Evolutionary conservation across 1,140 invertebrate species (phyloP).

Genomic region (Branchinecta lynchi): DNA sequence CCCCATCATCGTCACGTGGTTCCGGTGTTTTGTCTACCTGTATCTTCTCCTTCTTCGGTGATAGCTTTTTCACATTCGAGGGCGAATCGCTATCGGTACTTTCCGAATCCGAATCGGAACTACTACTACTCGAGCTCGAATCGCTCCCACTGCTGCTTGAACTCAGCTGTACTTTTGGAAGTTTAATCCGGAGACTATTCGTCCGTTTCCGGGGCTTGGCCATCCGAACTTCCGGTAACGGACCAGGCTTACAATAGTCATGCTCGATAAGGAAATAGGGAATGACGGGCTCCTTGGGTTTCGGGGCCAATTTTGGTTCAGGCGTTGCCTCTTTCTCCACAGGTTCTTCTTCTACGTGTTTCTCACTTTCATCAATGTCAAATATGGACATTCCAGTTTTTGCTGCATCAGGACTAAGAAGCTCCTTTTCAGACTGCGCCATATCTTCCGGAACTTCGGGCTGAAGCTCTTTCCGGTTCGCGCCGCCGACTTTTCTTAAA

Average conservation of each 20-base stretch:
- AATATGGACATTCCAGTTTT: slow-evolving; percentile 18
- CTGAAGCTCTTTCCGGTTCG: not conserved
- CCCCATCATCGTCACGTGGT: slow-evolving; percentile 14
- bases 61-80: slow-evolving; percentile 23
- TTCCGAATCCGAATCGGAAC: slow-evolving; percentile 10
- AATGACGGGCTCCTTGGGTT: not conserved
- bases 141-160: slow-evolving; percentile 42
- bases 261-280: not conserved
- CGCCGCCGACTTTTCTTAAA: not conserved
- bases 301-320: not conserved
- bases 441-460: not conserved
- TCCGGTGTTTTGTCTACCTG: slow-evolving; percentile 32
- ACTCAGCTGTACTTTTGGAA: slow-evolving; percentile 29
- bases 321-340: not conserved
- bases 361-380: slow-evolving; percentile 21
- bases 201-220: not conserved
- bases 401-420: slow-evolving; percentile 3
- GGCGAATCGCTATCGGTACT: slow-evolving; percentile 32
- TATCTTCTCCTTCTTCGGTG: slow-evolving; percentile 28
- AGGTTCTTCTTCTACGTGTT: not conserved
- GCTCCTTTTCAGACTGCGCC: not conserved
- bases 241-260: not conserved
- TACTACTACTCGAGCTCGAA: slow-evolving; percentile 39
- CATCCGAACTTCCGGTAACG: slow-evolving; percentile 2
- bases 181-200: not conserved